These are phyloP conservation scores for Drepanosiphum platanoidis DNA, from an alignment of 2,888 invertebrate genomes.

Conservation along the genomic window DNA sequence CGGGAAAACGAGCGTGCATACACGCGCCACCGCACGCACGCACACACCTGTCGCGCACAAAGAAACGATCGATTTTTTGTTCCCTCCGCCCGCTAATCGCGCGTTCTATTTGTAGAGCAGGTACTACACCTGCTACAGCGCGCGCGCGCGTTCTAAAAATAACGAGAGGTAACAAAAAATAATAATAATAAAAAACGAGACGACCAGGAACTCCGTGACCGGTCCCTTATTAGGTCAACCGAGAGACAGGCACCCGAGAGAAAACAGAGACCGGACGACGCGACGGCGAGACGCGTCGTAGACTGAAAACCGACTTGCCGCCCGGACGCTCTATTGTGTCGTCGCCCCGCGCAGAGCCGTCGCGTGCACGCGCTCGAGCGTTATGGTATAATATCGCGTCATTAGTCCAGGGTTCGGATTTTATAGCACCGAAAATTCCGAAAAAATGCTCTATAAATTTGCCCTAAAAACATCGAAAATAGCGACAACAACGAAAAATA, in stretches of 20 bases:
- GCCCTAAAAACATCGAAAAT: too few species aligned
- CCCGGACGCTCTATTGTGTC: neutral
- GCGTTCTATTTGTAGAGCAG: neutral
- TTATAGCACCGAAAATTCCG: too few species aligned
- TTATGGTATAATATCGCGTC: too few species aligned
- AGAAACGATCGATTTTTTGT: slow-evolving; percentile 18
- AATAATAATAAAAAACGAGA: slow-evolving; percentile 38
- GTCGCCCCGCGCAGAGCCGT: neutral
- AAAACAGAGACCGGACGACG: slow-evolving; percentile 44
- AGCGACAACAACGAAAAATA: too few species aligned
- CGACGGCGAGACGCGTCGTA: slow-evolving; percentile 33
- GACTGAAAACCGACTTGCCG: slow-evolving; percentile 36
- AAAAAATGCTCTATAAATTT: too few species aligned
- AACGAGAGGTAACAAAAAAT: neutral
- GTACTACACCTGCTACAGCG: neutral
- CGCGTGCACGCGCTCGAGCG: neutral
- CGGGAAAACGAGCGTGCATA: neutral
- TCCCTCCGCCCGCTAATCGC: neutral
- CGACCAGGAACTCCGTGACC: slow-evolving; percentile 58
- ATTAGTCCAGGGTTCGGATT: too few species aligned
- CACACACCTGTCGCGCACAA: neutral
- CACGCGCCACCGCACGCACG: neutral
- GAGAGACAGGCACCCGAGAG: slow-evolving; percentile 14
- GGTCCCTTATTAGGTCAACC: slow-evolving; percentile 58
- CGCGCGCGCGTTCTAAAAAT: neutral